phyloP scores from a whole-genome alignment of 2,797 vertebrate species.

The Glyptemys insculpta region DNA sequence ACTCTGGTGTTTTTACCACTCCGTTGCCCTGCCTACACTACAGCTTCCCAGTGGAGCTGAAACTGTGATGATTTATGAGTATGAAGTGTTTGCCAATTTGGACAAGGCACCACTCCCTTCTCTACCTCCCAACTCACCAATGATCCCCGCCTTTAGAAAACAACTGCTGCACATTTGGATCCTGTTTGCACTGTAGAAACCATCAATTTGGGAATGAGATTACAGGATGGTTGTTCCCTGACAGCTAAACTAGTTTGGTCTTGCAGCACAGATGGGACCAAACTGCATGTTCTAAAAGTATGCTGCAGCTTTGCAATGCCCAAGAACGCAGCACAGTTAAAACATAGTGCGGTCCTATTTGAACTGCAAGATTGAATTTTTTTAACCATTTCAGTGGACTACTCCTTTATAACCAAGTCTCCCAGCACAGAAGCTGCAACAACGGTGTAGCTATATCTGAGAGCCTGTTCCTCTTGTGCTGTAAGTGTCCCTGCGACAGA shows the following conservation, averaged over 20 bases:
- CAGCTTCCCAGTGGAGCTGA: neutral
- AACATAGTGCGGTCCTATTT: neutral
- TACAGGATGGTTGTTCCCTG: neutral
- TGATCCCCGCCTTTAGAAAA: neutral
- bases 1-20: rapidly evolving
- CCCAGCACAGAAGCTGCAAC: neutral
- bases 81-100: neutral
- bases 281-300: neutral
- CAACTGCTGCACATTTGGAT: neutral
- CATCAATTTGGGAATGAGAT: neutral
- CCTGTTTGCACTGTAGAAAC: neutral
- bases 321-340: neutral
- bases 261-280: neutral
- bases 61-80: neutral
- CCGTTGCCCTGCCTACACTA: neutral
- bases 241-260: neutral
- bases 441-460: neutral
- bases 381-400: neutral
- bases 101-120: neutral
- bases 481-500: neutral
- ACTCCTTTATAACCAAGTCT: neutral
- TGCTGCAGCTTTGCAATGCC: neutral
- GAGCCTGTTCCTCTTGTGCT: neutral
- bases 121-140: neutral
- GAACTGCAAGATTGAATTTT: neutral